Evolutionary conservation across 2,113 vertebrate genomes (phyloP), one percentile per base, ranked within the genome.

Genomic region (Phrynosoma platyrhinos): DNA sequence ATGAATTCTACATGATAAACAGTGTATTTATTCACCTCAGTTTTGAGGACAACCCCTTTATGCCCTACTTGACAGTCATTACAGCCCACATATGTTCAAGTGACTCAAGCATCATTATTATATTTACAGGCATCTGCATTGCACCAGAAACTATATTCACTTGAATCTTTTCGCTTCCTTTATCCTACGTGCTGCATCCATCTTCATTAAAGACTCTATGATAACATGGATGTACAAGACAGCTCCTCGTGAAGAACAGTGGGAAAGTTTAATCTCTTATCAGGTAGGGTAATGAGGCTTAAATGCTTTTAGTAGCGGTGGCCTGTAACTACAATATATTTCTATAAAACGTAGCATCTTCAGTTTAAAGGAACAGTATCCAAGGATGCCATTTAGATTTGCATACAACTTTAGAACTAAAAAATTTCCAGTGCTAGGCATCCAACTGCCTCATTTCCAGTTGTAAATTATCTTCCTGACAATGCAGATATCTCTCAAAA

Each of bases 81-180:
- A 53, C 72, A 64, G 55, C 36, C 88, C 93, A 83, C 80, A 42
- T 12, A 0, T 58, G 64, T 83, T 20, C 4, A 30, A n/a, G 32
- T 64, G 62, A 77, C 32, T 91, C 2, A 0, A 62, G 42, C 84
- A 64, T 76, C 85, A 32, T 91, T 85, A 80, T 52, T 91, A 89
- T 90, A 14, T 89, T 95, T 83, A 42, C 96, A 99, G 99, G 93
- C 99, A 98, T 93, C 96, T 99, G 36, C 98, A 98, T 93, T 99
- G 99, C 91, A 99, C 98, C 0, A 97, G 99, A 91, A 99, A 99
- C 97, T 98, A 98, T 91, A 99, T 99, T 96, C 99, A 99, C 94
- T 97, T 99, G 96, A 99, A 99, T 94, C 97, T 99, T 91, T 99
- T 99, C 79, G 96, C 97, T 9, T 99, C 99, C 85, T 99, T 99